These are phyloP conservation scores for Philantomba maxwellii DNA, from an alignment of 2,113 vertebrate species.

Conservation along the genomic window DNA sequence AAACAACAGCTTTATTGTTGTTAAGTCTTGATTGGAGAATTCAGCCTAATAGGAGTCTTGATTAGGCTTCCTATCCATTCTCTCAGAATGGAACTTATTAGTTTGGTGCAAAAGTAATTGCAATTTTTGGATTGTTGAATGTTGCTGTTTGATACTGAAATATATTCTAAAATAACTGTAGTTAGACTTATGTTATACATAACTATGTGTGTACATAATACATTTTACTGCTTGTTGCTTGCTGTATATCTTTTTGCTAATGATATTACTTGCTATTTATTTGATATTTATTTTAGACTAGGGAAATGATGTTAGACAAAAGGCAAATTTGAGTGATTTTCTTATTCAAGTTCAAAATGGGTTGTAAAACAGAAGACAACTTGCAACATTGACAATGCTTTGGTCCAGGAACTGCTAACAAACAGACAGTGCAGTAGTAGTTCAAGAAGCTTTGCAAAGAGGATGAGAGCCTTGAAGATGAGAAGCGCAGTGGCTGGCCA, in stretches of 20 bases:
- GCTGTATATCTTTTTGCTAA: not conserved
- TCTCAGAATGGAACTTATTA: not conserved
- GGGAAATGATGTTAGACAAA: not conserved
- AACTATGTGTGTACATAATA: not conserved
- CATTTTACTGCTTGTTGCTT: not conserved
- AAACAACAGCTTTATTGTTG: not conserved
- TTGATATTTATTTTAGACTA: not conserved
- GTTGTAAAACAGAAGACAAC: not conserved
- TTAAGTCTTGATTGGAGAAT: not conserved
- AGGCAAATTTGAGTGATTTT: not conserved
- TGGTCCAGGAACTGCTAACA: not conserved
- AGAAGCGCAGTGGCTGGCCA: not conserved
- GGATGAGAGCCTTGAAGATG: not conserved
- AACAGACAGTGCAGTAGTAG: not conserved
- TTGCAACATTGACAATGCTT: not conserved
- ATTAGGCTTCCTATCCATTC: not conserved
- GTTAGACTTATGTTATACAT: not conserved
- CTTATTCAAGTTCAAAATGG: not conserved
- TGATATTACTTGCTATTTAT: not conserved
- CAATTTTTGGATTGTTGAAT: not conserved
- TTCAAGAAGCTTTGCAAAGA: not conserved
- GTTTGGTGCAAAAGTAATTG: not conserved
- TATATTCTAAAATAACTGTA: not conserved
- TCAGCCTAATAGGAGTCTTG: not conserved
- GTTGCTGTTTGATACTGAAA: not conserved